Evolutionary conservation across 2,888 invertebrate species (phyloP).

Genomic region (Acleris emargana): DNA sequence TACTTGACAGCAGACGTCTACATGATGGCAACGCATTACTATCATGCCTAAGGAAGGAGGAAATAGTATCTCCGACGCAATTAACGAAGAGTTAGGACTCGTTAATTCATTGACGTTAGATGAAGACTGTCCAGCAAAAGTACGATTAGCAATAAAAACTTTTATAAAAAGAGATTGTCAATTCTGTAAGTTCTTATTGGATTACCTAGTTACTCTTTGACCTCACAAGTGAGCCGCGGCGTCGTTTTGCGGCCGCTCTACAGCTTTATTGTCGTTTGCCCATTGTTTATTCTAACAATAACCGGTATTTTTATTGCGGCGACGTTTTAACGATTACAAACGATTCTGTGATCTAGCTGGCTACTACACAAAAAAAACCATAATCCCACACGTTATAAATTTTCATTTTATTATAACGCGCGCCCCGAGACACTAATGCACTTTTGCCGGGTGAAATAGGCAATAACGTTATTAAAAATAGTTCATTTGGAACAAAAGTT

Average conservation of each 20-base stretch:
- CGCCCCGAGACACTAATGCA: conserved; percentile 49
- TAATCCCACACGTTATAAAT: conserved; percentile 51
- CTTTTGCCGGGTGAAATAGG: conserved; percentile 46
- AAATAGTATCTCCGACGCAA: too few species aligned
- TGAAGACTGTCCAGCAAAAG: too few species aligned
- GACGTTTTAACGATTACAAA: conserved; percentile 76
- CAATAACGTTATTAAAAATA: conserved; percentile 37
- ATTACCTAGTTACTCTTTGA: conserved; percentile 52
- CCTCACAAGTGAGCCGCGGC: conserved; percentile 67
- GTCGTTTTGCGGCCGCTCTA: conserved; percentile 67
- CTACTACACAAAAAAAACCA: conserved; percentile 41
- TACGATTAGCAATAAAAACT: too few species aligned
- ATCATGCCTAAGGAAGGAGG: too few species aligned
- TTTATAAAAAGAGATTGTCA: too few species aligned
- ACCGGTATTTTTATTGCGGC: conserved; percentile 68
- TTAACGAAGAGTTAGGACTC: too few species aligned
- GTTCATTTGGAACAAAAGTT: conserved; percentile 29
- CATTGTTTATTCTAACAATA: conserved; percentile 82
- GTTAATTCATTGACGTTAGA: too few species aligned
- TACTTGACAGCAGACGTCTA: too few species aligned
- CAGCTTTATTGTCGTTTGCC: conserved; percentile 64
- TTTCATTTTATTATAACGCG: conserved; percentile 52
- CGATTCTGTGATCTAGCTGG: conserved; percentile 55
- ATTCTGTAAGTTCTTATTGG: neutral
- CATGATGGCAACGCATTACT: too few species aligned